Percentiles rank a stretch among this genome's conserved stretches.
Conservation (phyloP, 2,113 vertebrate genomes). For the Sylvia atricapilla region DNA sequence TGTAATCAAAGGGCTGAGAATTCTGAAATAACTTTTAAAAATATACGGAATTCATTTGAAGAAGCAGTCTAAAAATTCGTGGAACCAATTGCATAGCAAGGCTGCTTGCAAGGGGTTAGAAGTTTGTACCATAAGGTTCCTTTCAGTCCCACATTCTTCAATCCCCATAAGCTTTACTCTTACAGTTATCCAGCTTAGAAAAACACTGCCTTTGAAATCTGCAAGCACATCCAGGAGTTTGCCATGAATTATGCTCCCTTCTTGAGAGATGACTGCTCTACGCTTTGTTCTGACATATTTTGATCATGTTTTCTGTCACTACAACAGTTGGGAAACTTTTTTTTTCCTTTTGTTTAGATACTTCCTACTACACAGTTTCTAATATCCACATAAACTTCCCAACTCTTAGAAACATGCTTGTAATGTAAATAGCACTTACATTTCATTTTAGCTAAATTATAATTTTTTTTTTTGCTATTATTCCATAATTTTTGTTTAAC, state of each 20-base stretch:
- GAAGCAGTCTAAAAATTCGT: neutral
- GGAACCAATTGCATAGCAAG: rapidly evolving
- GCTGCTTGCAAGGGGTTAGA: neutral
- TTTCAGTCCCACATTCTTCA: neutral
- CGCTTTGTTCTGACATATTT: slow-evolving; percentile 16
- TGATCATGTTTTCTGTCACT: neutral
- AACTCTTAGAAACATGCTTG: neutral
- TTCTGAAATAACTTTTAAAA: neutral
- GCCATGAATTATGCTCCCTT: neutral
- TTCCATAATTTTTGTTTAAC: neutral
- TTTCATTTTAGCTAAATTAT: neutral
- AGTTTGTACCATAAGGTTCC: neutral
- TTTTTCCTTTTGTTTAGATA: neutral
- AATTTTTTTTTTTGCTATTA: neutral
- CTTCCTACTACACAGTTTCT: neutral
- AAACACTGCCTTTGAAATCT: neutral
- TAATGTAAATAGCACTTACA: neutral
- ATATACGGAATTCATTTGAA: neutral
- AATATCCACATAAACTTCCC: neutral
- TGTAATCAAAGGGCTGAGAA: neutral
- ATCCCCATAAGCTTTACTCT: neutral
- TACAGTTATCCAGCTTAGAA: neutral
- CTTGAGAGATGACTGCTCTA: neutral
- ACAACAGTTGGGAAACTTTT: neutral
- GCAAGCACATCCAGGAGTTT: neutral